Percentiles rank a stretch among this genome's conserved stretches.
phyloP scores from a whole-genome alignment of 1,140 invertebrate species.

The Drosophila ambigua region DNA sequence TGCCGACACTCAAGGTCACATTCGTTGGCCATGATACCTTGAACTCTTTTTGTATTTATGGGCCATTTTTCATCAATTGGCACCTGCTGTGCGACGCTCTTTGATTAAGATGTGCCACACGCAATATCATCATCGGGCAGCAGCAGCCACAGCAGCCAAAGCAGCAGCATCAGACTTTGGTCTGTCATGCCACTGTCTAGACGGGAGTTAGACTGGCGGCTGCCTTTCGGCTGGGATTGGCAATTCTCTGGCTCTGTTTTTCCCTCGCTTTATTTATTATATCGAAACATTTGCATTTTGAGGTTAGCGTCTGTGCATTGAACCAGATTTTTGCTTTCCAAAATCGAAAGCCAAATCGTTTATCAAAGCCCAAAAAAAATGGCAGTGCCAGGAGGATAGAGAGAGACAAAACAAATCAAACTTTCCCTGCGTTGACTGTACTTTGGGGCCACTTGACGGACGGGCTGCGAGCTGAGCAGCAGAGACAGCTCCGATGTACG shows the following conservation, averaged over 20 bases:
- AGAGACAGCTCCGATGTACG: conserved; percentile 47
- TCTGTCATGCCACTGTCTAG: conserved; percentile 51
- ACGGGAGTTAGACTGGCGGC: conserved; percentile 61
- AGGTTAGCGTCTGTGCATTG: conserved; percentile 49
- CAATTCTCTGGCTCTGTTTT: not conserved
- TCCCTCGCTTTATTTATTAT: conserved; percentile 19
- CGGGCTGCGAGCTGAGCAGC: conserved; percentile 8
- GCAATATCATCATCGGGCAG: conserved; percentile 11
- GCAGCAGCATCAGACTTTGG: conserved; percentile 23
- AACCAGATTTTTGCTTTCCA: conserved; percentile 42
- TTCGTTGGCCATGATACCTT: conserved; percentile 19
- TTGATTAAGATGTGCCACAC: conserved; percentile 28
- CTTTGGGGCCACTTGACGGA: conserved; percentile 19
- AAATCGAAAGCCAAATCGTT: conserved; percentile 55
- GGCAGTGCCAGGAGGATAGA: not conserved
- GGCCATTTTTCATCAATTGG: conserved; percentile 51
- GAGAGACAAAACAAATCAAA: conserved; percentile 18
- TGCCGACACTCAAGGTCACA: conserved; percentile 4
- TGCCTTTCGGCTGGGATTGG: conserved; percentile 5
- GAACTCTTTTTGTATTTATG: conserved; percentile 36
- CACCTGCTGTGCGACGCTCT: conserved; percentile 58
- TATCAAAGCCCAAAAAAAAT: conserved; percentile 21
- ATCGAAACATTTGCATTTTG: conserved; percentile 58
- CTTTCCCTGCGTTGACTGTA: conserved; percentile 18
- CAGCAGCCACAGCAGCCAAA: not conserved